Evolutionary conservation across 2,113 vertebrate genomes (phyloP), one percentile per base, ranked within the genome.

Genomic region (Prochilodus magdalenae): DNA sequence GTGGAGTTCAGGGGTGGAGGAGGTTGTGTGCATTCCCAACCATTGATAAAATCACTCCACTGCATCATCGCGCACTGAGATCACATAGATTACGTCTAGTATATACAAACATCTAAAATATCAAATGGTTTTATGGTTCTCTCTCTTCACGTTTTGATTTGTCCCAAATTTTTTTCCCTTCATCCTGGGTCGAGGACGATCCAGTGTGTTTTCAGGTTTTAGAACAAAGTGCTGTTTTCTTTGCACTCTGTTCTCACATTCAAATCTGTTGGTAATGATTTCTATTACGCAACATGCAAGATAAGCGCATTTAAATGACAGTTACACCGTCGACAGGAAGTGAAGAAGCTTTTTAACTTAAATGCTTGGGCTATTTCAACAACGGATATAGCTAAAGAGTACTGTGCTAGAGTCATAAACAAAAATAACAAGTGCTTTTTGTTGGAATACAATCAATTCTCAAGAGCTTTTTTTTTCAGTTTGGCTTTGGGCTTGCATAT

Each of bases 241-340:
- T 71, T 81, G 84, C 91, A 92, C 92, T 91, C 87, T 85, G 90
- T 91, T 92, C 85, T 82, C 90, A 94, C 92, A 94, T 93, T 93
- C 90, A 91, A 87, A 91, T 86, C 89, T 90, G 87, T 92, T 82
- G 77, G 69, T 65, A 71, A 63, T 33, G 30, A 75, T 75, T 70
- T 84, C 53, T 71, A 65, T 51, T 75, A 70, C 69, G 44, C 80
- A 70, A 76, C 63, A 81, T 44, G 70, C 79, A 75, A 81, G 72
- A 63, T 55, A 67, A 81, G 71, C 59, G 60, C 72, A 27, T 5
- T 27, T 55, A 51, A 2, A 22, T 4, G 72, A 83, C 82, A 80
- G 77, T 84, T 55, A 71, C 40, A 84, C 73, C 79, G 77, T 36
- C 59, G 18, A 63, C 40, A 73, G 30, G 4, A 53, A 15, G 15